Conservation (phyloP, 2,113 vertebrate species). For the Halichoeres trimaculatus region DNA sequence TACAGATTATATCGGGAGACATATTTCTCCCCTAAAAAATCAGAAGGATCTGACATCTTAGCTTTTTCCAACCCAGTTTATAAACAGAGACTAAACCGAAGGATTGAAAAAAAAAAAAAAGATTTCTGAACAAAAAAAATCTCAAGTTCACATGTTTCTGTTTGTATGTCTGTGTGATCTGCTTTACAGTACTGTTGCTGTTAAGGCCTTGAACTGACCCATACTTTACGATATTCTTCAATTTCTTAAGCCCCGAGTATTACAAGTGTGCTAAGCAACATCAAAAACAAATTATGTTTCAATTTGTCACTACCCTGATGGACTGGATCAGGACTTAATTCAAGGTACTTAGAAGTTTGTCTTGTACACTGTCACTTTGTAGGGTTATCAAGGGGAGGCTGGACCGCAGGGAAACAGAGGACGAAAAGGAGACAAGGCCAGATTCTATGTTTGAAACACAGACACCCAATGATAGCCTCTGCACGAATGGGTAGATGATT, state of each 20-base stretch:
- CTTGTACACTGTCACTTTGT: background rate
- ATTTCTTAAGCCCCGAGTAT: no score
- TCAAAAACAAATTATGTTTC: background rate
- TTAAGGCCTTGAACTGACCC: fast-evolving
- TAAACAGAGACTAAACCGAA: no score
- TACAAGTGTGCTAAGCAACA: no score
- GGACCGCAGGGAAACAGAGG: slow-evolving; percentile 79
- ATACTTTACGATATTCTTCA: no score
- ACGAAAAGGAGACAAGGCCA: slow-evolving; percentile 78
- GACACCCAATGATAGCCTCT: background rate
- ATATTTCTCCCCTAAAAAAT: no score
- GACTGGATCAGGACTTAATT: background rate
- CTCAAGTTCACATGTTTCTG: background rate
- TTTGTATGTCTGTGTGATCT: background rate
- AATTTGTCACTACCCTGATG: background rate
- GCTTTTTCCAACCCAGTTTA: no score
- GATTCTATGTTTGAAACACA: slow-evolving; percentile 6
- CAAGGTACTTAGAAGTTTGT: no score
- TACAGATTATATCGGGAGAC: no score
- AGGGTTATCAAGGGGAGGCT: slow-evolving; percentile 82
- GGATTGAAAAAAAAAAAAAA: no score
- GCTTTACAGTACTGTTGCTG: background rate
- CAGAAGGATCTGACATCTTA: no score
- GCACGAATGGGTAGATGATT: fast-evolving
- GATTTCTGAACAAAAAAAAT: no score